These are phyloP conservation scores for Volucella bombylans DNA, from an alignment of 2,888 invertebrate species.

Conservation along the genomic window DNA sequence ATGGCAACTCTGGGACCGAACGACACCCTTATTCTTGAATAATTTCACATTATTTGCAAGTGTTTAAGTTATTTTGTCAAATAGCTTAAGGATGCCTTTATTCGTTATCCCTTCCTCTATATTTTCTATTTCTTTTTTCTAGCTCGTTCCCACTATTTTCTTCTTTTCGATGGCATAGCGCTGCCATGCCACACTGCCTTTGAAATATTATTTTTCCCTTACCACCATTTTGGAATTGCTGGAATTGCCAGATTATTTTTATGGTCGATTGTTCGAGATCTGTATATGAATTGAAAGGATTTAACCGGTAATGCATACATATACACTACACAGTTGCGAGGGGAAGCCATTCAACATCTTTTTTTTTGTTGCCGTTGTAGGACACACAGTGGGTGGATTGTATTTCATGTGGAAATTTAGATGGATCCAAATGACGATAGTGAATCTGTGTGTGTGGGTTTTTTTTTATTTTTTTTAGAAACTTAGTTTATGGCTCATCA, in stretches of 20 bases:
- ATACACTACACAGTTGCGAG: slow-evolving; percentile 33
- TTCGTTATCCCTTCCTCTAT: slow-evolving; percentile 25
- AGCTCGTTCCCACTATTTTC: slow-evolving; percentile 6
- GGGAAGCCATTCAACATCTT: slow-evolving; percentile 23
- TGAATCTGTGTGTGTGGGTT: background rate
- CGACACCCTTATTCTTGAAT: slow-evolving; percentile 11
- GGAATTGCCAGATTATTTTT: slow-evolving; percentile 71
- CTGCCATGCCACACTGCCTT: background rate
- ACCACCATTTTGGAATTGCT: slow-evolving; percentile 1
- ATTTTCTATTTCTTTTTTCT: background rate
- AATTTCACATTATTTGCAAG: slow-evolving; percentile 61
- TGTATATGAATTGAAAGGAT: slow-evolving; percentile 70
- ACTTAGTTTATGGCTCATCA: slow-evolving; percentile 64
- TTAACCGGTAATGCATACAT: slow-evolving; percentile 50
- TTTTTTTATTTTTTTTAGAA: slow-evolving; percentile 16
- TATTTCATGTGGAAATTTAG: slow-evolving; percentile 29
- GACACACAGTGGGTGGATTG: background rate
- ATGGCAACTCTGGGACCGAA: slow-evolving; percentile 38
- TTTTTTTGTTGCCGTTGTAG: background rate
- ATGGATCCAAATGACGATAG: slow-evolving; percentile 3
- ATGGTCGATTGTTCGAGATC: slow-evolving; percentile 67
- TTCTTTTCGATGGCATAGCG: no score
- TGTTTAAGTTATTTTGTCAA: slow-evolving; percentile 67
- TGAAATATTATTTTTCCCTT: slow-evolving; percentile 20
- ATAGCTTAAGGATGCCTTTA: slow-evolving; percentile 56